Evolutionary conservation across 2,888 invertebrate genomes (phyloP).

Genomic region (Auanema sp.): DNA sequence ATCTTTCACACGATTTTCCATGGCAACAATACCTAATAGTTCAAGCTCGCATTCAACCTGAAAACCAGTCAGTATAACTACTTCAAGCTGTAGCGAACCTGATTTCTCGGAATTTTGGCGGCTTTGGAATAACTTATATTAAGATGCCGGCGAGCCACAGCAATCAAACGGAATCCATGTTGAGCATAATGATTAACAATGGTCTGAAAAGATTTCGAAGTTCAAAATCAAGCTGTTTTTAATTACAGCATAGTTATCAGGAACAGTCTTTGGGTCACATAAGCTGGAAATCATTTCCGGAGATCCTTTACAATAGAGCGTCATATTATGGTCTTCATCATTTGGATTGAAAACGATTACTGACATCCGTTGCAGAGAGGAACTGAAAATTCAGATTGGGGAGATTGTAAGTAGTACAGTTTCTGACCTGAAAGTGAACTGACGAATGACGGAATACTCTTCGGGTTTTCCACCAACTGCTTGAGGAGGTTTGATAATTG

Average conservation of each 20-base stretch:
- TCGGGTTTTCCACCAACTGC: conserved; percentile 5
- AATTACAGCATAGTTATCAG: conserved; percentile 65
- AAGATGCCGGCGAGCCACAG: conserved; percentile 67
- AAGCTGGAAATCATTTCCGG: conserved; percentile 65
- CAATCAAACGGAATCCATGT: conserved; percentile 67
- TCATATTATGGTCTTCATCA: conserved; percentile 59
- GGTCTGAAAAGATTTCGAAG: conserved; percentile 13
- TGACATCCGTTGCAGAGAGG: conserved; percentile 70
- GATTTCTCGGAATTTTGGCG: conserved; percentile 44
- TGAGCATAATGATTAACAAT: conserved; percentile 68
- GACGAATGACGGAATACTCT: conserved; percentile 67
- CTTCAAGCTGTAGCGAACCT: conserved; percentile 16
- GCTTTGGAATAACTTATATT: conserved; percentile 63
- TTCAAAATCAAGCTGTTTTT: background rate
- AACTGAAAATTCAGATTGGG: conserved; percentile 58
- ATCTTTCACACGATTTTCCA: conserved; percentile 83
- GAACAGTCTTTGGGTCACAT: conserved; percentile 68
- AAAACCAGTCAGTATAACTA: background rate
- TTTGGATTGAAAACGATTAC: conserved; percentile 65
- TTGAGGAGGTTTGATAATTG: conserved; percentile 21
- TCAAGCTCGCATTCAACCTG: conserved; percentile 68
- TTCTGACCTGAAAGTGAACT: conserved; percentile 67
- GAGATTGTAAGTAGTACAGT: background rate
- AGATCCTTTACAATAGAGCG: conserved; percentile 67
- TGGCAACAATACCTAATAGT: conserved; percentile 84